Evolutionary conservation across 2,797 vertebrate species (phyloP).

Genomic region (Lacerta bilineata): DNA sequence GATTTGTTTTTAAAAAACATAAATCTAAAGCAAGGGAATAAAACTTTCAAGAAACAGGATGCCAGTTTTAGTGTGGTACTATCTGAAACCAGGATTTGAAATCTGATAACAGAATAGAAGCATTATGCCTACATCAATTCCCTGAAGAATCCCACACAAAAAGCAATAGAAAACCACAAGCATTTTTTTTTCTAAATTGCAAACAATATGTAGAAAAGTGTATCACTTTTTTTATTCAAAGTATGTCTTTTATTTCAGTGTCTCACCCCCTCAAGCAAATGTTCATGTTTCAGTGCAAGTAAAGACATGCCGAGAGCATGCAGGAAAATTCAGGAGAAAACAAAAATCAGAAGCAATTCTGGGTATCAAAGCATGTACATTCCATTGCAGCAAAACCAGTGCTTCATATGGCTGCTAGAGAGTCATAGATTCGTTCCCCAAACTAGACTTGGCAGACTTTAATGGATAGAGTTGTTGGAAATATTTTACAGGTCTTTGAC

Average conservation of each 20-base stretch:
- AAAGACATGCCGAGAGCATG: slow-evolving; percentile 26
- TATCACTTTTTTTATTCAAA: slow-evolving; percentile 23
- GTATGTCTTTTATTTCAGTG: accelerated
- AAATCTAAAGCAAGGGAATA: no score
- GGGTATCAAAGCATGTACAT: slow-evolving; percentile 17
- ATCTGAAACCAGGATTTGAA: background rate
- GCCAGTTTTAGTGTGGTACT: no score
- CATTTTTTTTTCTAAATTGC: background rate
- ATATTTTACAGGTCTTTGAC: slow-evolving; percentile 30
- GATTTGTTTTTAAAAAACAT: no score
- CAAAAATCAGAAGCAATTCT: background rate
- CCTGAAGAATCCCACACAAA: no score
- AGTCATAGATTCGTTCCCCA: background rate
- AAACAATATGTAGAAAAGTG: background rate
- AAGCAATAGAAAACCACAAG: background rate
- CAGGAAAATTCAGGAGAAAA: slow-evolving; percentile 49
- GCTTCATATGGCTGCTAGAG: slow-evolving; percentile 3
- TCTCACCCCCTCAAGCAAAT: slow-evolving; percentile 25
- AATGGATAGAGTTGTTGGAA: background rate
- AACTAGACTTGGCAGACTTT: background rate
- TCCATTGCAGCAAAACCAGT: slow-evolving; percentile 39
- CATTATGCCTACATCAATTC: background rate
- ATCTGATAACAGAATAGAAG: background rate
- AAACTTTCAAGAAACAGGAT: no score
- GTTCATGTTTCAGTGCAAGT: slow-evolving; percentile 22